Evolutionary conservation across 2,797 vertebrate species (phyloP).

Genomic region (Acomys russatus): DNA sequence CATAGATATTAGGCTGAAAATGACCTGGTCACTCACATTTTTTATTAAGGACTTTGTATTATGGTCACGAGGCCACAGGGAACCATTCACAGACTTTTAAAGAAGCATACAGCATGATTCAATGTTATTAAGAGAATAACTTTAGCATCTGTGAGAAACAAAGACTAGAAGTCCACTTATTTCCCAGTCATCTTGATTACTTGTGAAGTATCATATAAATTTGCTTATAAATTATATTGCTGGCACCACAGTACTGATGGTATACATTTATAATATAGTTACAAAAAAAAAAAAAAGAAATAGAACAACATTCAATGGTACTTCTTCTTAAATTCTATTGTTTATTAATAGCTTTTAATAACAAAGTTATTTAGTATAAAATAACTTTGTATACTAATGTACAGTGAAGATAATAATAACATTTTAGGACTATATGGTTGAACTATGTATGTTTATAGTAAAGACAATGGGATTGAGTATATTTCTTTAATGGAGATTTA

Average conservation of each 20-base stretch:
- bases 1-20: constrained; percentile 62
- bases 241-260: neutral
- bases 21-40: constrained; percentile 67
- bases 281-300: constrained; percentile 14
- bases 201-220: constrained; percentile 4
- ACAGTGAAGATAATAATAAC: constrained; percentile 39
- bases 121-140: constrained; percentile 70
- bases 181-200: constrained; percentile 15
- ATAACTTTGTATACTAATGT: neutral
- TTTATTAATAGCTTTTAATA: neutral
- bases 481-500: neutral
- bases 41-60: constrained; percentile 70
- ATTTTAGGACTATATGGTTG: constrained; percentile 16
- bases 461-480: neutral
- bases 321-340: constrained; percentile 45
- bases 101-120: constrained; percentile 58
- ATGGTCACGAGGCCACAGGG: constrained; percentile 75
- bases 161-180: constrained; percentile 45
- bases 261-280: constrained; percentile 8
- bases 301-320: neutral
- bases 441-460: neutral
- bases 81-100: constrained; percentile 79
- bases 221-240: constrained; percentile 45
- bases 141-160: constrained; percentile 73
- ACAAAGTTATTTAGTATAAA: constrained; percentile 7